Conservation (phyloP, 2,797 vertebrate species). For the Staurois parvus region DNA sequence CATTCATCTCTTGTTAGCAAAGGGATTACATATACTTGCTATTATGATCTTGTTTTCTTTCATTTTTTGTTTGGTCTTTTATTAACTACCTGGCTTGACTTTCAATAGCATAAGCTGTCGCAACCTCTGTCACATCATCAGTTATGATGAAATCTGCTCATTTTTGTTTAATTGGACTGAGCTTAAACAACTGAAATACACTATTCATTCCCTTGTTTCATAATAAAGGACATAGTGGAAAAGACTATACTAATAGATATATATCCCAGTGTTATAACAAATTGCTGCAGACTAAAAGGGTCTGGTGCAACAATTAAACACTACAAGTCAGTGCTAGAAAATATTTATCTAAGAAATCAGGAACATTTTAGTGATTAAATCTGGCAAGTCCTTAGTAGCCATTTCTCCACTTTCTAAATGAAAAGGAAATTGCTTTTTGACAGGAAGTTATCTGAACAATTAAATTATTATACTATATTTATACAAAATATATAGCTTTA, state of each 20-base stretch:
- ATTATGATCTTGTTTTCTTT: no score
- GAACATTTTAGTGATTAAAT: slow-evolving; percentile 43
- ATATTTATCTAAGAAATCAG: slow-evolving; percentile 24
- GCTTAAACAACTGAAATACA: no score
- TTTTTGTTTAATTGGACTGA: no score
- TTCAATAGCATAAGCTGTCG: no score
- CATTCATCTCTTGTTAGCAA: no score
- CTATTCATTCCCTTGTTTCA: no score
- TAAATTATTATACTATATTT: slow-evolving; percentile 34
- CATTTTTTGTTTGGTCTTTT: no score
- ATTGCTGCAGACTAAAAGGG: neutral
- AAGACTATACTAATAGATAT: neutral
- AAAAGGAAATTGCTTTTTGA: slow-evolving; percentile 52
- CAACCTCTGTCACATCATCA: no score
- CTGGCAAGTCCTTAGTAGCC: slow-evolving; percentile 18
- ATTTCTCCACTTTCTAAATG: slow-evolving; percentile 31
- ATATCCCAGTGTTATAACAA: neutral
- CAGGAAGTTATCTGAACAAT: slow-evolving; percentile 43
- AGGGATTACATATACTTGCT: no score
- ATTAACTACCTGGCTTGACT: no score
- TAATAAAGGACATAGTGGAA: no score
- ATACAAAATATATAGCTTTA: slow-evolving; percentile 44
- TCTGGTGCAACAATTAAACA: slow-evolving; percentile 10
- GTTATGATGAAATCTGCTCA: no score
- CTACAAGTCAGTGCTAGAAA: neutral